phyloP scores from a whole-genome alignment of 92 coral and sea anemone species.

The Muricea muricata region DNA sequence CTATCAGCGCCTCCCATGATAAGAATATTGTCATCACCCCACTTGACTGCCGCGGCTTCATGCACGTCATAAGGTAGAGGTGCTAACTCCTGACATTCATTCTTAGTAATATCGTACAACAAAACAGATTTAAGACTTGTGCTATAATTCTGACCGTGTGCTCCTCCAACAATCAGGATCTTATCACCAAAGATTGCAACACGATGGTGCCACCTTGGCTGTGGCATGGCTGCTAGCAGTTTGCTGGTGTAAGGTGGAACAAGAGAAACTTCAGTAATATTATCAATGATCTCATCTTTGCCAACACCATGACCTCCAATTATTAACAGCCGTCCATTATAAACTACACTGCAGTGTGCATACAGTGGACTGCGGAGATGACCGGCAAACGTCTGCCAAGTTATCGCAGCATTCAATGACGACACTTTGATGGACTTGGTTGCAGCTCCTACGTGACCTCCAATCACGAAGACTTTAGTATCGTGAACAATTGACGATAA shows the following conservation, averaged over 20 bases:
- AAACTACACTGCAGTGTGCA: conserved; percentile 8
- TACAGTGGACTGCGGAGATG: too few relatives aligned
- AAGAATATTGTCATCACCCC: conserved; percentile 7
- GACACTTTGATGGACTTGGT: background rate
- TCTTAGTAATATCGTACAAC: conserved; percentile 14
- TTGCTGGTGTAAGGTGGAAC: conserved; percentile 3
- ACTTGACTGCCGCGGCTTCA: background rate
- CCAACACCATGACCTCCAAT: conserved; percentile 1
- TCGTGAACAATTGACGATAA: conserved; percentile 18
- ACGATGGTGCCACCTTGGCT: background rate
- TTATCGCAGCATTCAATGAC: background rate
- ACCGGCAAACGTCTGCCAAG: background rate
- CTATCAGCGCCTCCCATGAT: background rate
- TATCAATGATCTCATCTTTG: background rate
- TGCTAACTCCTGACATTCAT: background rate
- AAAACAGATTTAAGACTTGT: background rate
- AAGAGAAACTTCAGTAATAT: background rate
- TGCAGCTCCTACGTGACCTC: background rate
- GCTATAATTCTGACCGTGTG: background rate
- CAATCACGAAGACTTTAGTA: background rate
- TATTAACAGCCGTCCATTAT: background rate
- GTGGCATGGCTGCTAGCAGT: conserved; percentile 11
- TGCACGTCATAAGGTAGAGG: background rate
- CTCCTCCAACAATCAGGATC: conserved; percentile 22
- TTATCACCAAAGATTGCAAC: background rate